Evolutionary conservation across 2,113 vertebrate species (phyloP).

Genomic region (Burhinus bistriatus): DNA sequence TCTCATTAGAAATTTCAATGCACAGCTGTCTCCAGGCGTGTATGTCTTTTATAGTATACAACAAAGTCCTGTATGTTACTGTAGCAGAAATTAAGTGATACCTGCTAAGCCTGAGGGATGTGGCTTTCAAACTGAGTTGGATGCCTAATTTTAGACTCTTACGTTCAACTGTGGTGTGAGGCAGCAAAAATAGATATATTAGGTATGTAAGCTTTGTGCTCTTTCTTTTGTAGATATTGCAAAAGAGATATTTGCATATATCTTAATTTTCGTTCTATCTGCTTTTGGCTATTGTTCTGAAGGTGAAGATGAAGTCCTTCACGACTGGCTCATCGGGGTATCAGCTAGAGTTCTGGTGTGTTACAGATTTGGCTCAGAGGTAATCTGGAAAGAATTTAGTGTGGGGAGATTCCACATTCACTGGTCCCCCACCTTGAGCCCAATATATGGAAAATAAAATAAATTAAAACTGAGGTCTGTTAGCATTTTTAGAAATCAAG

Average conservation of each 20-base stretch:
- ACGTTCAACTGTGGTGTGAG: background rate
- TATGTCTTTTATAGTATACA: background rate
- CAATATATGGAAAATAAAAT: background rate
- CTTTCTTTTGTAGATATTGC: background rate
- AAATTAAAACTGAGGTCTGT: background rate
- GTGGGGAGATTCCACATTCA: background rate
- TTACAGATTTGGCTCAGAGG: background rate
- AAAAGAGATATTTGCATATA: background rate
- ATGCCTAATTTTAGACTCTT: conserved; percentile 2
- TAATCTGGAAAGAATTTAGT: background rate
- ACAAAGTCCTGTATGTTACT: background rate
- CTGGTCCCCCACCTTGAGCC: background rate
- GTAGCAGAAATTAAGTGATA: background rate
- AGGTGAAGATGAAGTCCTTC: background rate
- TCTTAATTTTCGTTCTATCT: background rate
- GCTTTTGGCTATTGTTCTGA: background rate
- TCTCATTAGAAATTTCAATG: background rate
- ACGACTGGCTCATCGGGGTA: fast-evolving
- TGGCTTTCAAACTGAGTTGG: background rate
- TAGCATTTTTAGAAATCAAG: background rate
- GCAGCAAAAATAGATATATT: conserved; percentile 4
- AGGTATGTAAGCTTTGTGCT: background rate
- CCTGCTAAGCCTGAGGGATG: background rate
- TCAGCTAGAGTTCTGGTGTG: background rate
- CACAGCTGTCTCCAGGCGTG: background rate